Percentiles rank a stretch among this genome's conserved stretches.
Conservation (phyloP, 30 jellyfish, hydroid and myxozoan genomes). For the Pelagia noctiluca region DNA sequence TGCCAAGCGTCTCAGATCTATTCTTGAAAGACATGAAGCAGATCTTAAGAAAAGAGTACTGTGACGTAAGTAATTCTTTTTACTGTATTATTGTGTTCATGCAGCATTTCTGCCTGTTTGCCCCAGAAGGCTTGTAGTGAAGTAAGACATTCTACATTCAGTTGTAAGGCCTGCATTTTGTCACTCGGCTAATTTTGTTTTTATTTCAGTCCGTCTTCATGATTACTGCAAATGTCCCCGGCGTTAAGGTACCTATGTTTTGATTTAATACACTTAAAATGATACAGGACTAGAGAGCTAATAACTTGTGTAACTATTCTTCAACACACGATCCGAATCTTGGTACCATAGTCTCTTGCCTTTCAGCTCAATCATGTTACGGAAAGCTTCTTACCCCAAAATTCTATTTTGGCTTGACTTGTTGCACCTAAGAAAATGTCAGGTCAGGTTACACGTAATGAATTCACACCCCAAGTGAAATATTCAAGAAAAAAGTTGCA, state of each 20-base stretch:
- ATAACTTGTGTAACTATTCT: no score
- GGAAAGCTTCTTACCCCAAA: no score
- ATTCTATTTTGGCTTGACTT: no score
- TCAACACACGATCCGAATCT: no score
- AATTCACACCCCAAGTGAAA: no score
- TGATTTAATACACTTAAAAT: no score
- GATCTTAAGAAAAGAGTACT: constrained; percentile 73
- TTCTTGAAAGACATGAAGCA: constrained; percentile 87
- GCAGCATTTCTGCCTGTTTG: neutral
- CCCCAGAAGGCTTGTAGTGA: no score
- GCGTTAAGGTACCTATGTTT: constrained; percentile 74
- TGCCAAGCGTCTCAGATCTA: constrained; percentile 82
- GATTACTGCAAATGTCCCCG: constrained; percentile 92
- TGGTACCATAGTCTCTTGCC: neutral
- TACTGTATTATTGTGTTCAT: neutral
- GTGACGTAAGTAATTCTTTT: constrained; percentile 68
- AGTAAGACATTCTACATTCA: neutral
- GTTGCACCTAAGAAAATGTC: no score
- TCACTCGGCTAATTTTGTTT: neutral
- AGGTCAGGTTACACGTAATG: no score
- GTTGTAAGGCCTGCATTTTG: neutral
- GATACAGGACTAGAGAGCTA: no score
- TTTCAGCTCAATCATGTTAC: no score
- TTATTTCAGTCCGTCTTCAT: constrained; percentile 72
- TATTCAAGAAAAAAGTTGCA: no score